A percentile compares a stretch with the other conserved stretches of the same genome.
phyloP scores from a whole-genome alignment of 1,140 invertebrate genomes.

The Atta texana region DNA sequence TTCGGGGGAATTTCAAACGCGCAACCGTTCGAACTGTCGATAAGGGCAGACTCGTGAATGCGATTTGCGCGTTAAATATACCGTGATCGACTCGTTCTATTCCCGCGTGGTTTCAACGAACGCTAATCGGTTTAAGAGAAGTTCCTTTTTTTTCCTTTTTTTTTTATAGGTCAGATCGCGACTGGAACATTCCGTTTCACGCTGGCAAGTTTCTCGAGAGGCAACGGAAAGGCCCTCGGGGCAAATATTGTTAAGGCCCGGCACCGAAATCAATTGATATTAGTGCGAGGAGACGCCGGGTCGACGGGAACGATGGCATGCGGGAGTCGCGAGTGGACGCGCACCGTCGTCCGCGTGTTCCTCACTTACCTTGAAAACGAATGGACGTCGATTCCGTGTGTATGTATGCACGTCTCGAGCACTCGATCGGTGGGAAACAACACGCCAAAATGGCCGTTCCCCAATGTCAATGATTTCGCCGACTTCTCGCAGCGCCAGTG shows the following conservation, averaged over 20 bases:
- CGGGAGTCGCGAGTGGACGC: neutral
- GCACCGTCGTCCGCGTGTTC: conserved; percentile 6
- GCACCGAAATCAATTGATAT: too few relatives aligned
- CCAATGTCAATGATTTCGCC: conserved; percentile 82
- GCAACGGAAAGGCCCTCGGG: neutral
- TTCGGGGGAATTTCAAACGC: conserved; percentile 5
- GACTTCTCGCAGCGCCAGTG: conserved; percentile 64
- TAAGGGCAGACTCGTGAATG: neutral
- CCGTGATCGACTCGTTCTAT: neutral
- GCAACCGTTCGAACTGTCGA: conserved; percentile 41
- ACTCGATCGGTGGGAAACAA: conserved; percentile 80
- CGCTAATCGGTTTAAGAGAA: neutral
- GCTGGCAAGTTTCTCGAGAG: neutral
- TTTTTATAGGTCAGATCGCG: too few relatives aligned
- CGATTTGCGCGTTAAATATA: conserved; percentile 3
- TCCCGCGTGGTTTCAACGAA: neutral
- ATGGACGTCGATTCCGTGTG: conserved; percentile 81
- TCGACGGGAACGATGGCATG: neutral
- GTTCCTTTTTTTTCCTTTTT: neutral
- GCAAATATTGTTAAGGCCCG: conserved; percentile 6
- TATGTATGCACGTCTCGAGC: conserved; percentile 61
- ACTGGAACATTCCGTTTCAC: neutral
- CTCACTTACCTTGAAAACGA: conserved; percentile 83
- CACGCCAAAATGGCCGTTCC: conserved; percentile 84
- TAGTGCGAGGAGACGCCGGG: neutral